phyloP scores from a whole-genome alignment of 2,113 vertebrate species.

The Garra rufa region DNA sequence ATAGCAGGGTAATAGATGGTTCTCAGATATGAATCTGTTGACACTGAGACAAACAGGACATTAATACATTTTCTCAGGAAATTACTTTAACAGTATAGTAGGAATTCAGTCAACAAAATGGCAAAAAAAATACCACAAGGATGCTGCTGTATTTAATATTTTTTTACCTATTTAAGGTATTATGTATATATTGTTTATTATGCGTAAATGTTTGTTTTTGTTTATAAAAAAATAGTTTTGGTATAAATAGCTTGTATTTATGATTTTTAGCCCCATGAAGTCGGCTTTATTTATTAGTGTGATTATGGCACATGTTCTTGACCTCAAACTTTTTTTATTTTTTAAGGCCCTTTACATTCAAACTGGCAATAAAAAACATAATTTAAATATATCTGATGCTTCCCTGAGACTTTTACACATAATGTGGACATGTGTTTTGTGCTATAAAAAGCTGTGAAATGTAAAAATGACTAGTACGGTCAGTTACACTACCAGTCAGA shows the following conservation, averaged over 20 bases:
- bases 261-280: not conserved
- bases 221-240: not conserved
- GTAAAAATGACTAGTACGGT: not conserved
- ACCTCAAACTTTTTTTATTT: not conserved
- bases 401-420: not conserved
- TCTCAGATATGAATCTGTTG: not conserved
- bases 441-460: not conserved
- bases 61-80: slow-evolving; percentile 35
- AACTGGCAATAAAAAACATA: not conserved
- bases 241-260: not conserved
- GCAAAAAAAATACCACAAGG: not conserved
- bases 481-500: no score
- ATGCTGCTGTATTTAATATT: slow-evolving; percentile 26
- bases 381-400: not conserved
- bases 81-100: not conserved
- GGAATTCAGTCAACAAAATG: not conserved
- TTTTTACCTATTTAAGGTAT: not conserved
- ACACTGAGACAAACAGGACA: not conserved
- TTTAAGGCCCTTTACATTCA: not conserved
- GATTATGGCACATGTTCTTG: not conserved
- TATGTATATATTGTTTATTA: not conserved
- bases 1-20: not conserved
- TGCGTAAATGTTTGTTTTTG: not conserved
- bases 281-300: not conserved
- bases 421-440: not conserved